Percentiles rank a stretch among this genome's conserved stretches.
These are phyloP conservation scores for Ennomos fuscantarius DNA, from an alignment of 2,888 invertebrate species.

Conservation along the genomic window DNA sequence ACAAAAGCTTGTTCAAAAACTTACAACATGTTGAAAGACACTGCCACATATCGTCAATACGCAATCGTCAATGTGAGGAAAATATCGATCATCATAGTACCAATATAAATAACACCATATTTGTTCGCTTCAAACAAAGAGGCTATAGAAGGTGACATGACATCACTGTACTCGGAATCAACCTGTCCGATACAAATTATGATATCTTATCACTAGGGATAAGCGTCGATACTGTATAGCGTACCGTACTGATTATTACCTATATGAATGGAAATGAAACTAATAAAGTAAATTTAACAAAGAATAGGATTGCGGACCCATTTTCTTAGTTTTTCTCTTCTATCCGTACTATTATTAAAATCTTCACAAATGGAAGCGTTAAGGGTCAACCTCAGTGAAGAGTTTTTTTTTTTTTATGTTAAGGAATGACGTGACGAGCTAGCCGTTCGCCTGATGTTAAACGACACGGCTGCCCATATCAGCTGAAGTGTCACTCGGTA, in stretches of 20 bases:
- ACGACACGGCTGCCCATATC: too few species aligned
- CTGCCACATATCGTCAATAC: too few species aligned
- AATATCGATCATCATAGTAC: not conserved
- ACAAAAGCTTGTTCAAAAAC: too few species aligned
- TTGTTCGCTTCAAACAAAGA: slow-evolving; percentile 33
- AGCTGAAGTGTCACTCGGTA: too few species aligned
- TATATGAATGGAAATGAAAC: slow-evolving; percentile 15
- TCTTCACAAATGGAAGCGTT: too few species aligned
- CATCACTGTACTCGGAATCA: slow-evolving; percentile 34
- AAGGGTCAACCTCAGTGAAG: too few species aligned
- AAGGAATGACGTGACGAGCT: too few species aligned
- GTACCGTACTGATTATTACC: slow-evolving; percentile 12
- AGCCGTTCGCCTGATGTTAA: too few species aligned
- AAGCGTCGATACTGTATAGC: slow-evolving; percentile 24
- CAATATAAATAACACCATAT: not conserved
- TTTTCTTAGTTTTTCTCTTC: too few species aligned
- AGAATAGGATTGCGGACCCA: not conserved
- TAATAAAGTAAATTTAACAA: not conserved
- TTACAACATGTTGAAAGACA: too few species aligned
- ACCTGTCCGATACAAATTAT: slow-evolving; percentile 25
- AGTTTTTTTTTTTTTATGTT: too few species aligned
- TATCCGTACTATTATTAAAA: not conserved
- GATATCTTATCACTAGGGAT: slow-evolving; percentile 34
- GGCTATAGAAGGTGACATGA: slow-evolving; percentile 37
- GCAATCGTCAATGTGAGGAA: too few species aligned